Conservation (phyloP, 2,113 vertebrate genomes). For the Nannospalax galili region DNA sequence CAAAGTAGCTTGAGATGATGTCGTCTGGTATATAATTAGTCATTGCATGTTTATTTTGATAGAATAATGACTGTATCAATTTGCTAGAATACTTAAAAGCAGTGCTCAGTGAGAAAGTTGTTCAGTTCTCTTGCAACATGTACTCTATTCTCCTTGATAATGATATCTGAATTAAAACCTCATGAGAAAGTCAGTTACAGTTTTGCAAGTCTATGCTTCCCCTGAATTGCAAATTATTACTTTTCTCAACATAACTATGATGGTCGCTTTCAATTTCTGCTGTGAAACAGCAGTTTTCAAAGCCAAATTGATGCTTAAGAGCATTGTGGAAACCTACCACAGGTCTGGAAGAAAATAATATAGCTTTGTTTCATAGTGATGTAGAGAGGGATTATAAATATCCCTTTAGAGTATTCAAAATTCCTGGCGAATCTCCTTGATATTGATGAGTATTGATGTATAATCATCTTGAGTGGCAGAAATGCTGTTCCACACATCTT, state of each 20-base stretch:
- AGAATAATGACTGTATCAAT: slow-evolving; percentile 69
- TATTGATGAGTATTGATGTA: slow-evolving; percentile 53
- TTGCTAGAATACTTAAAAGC: slow-evolving; percentile 56
- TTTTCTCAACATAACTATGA: slow-evolving; percentile 74
- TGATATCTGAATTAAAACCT: slow-evolving; percentile 77
- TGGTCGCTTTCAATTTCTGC: slow-evolving; percentile 74
- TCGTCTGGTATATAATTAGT: slow-evolving; percentile 75
- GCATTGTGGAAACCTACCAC: slow-evolving; percentile 56
- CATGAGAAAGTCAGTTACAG: slow-evolving; percentile 52
- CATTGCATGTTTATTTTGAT: slow-evolving; percentile 78
- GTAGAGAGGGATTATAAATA: slow-evolving; percentile 56
- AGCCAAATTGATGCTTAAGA: slow-evolving; percentile 72
- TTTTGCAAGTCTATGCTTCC: slow-evolving; percentile 59
- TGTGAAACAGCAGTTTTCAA: slow-evolving; percentile 72
- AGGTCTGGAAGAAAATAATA: slow-evolving; percentile 62
- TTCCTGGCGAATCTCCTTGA: slow-evolving; percentile 10
- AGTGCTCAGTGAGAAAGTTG: slow-evolving; percentile 56
- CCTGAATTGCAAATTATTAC: slow-evolving; percentile 78
- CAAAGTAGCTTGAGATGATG: slow-evolving; percentile 59
- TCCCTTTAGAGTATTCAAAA: slow-evolving; percentile 48
- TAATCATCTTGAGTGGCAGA: slow-evolving; percentile 6
- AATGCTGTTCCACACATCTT: neutral
- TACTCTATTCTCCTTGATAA: slow-evolving; percentile 68
- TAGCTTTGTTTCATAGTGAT: slow-evolving; percentile 50
- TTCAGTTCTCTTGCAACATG: slow-evolving; percentile 40